Conservation (phyloP, 2,113 vertebrate species). For the Melanostigma gelatinosum region DNA sequence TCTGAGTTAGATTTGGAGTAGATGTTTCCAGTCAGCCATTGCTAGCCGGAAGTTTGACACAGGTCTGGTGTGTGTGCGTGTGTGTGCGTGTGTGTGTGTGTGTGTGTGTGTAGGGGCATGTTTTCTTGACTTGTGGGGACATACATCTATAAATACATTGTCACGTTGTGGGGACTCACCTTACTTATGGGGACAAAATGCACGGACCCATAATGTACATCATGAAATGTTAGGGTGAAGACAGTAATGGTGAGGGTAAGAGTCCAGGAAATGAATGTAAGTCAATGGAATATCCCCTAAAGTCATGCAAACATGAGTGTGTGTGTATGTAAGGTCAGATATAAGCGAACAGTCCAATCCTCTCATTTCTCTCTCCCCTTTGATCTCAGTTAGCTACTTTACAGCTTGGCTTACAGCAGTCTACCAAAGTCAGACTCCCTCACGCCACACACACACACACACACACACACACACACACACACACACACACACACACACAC, state of each 20-base stretch:
- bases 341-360: constrained; percentile 31
- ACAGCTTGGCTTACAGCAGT: constrained; percentile 64
- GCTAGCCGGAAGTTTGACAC: not conserved
- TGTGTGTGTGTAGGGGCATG: too few relatives aligned
- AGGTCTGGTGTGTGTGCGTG: not conserved
- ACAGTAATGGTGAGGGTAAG: not conserved
- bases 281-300: not conserved
- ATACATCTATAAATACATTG: not conserved
- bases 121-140: not conserved
- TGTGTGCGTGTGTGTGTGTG: not conserved
- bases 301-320: not conserved
- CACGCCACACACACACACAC: not conserved
- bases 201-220: not conserved
- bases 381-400: constrained; percentile 74
- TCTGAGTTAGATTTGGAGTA: not conserved
- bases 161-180: not conserved
- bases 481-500: not conserved
- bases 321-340: constrained; percentile 12
- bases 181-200: not conserved
- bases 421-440: constrained; percentile 42
- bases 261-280: not conserved
- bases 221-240: not conserved
- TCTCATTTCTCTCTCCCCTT: constrained; percentile 23
- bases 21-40: constrained; percentile 3
- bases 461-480: constrained; percentile 1